These are phyloP conservation scores for Catalaphyllia jardinei DNA, from an alignment of 64 coral and sea anemone genomes.

Conservation along the genomic window DNA sequence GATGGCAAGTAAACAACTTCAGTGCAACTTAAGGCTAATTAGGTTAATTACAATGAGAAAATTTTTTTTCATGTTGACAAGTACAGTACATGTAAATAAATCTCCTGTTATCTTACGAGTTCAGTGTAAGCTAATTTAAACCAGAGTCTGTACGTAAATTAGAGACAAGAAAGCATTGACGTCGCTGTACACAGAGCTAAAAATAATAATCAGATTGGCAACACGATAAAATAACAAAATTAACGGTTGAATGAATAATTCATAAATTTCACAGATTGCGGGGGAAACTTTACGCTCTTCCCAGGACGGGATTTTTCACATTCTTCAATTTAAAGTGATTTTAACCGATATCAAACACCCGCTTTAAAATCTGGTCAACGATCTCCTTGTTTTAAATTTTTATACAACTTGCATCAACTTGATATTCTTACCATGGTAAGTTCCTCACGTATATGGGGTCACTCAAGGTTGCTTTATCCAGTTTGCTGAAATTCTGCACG, in stretches of 20 bases:
- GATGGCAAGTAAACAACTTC: no score
- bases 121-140: no score
- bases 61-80: no score
- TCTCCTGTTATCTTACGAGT: no score
- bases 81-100: no score
- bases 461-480: conserved; percentile 89
- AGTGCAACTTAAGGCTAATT: no score
- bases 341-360: background rate
- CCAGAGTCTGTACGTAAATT: no score
- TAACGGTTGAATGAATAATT: background rate
- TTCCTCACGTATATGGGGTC: conserved; percentile 95
- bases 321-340: background rate
- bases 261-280: background rate
- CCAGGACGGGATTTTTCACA: background rate
- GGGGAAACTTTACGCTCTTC: background rate
- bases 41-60: no score
- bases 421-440: conserved; percentile 90
- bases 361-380: background rate
- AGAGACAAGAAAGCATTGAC: background rate
- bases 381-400: background rate
- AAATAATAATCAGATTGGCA: background rate
- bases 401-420: background rate
- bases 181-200: background rate
- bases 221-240: background rate
- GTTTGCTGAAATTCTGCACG: conserved; percentile 82